Conservation (phyloP, 2,888 invertebrate genomes). For the Sesia bembeciformis region DNA sequence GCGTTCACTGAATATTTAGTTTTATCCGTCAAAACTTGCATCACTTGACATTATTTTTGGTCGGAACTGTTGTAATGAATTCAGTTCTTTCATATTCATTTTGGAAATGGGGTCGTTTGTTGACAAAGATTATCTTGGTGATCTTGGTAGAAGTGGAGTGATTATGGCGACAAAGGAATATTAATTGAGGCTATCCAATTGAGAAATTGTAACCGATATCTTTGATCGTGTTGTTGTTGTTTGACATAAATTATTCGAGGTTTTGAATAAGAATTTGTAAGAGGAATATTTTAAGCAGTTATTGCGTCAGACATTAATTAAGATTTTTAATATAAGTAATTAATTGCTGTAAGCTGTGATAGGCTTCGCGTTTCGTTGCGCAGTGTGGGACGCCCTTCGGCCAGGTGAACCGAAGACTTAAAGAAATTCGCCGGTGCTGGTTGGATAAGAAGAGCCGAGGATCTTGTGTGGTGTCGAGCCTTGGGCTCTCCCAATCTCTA, state of each 20-base stretch:
- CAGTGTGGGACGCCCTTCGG: too few relatives aligned
- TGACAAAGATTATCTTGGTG: background rate
- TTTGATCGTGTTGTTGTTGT: background rate
- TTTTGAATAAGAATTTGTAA: too few relatives aligned
- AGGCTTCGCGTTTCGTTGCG: too few relatives aligned
- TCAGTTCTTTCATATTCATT: constrained; percentile 1
- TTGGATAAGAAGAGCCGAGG: too few relatives aligned
- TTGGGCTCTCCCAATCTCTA: too few relatives aligned
- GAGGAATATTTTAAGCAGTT: too few relatives aligned
- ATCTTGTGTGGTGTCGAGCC: too few relatives aligned
- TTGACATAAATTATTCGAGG: background rate
- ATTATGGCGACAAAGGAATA: background rate
- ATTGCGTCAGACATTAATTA: too few relatives aligned
- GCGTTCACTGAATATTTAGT: constrained; percentile 3
- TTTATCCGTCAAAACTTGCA: constrained; percentile 3
- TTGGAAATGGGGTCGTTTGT: background rate
- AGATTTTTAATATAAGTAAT: too few relatives aligned
- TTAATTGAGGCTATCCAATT: background rate
- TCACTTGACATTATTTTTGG: constrained; percentile 3
- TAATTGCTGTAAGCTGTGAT: too few relatives aligned
- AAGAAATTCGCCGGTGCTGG: too few relatives aligned
- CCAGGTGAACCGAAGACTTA: too few relatives aligned
- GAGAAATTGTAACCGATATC: background rate
- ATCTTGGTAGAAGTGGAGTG: background rate
- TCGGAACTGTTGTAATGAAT: background rate